Evolutionary conservation across 2,797 vertebrate species (phyloP), one percentile per base, ranked within the genome.

Genomic region (Epinephelus malabaricus): DNA sequence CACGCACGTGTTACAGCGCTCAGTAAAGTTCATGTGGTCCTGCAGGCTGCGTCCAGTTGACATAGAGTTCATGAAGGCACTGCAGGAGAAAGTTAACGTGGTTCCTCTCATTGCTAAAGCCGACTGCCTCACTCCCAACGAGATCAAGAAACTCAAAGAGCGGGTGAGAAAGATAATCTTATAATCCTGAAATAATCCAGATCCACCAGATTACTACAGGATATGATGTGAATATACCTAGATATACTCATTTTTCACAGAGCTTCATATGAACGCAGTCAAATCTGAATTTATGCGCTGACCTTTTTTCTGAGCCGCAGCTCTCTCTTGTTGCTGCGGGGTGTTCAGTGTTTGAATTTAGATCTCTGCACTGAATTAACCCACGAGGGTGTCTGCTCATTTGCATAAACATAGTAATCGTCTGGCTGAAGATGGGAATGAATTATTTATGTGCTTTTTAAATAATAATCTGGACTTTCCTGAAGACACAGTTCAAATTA

Each of bases 61-160:
- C 23, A 96, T 98, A 1, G 97, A 97, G 82, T 99, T 99, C 94
- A 99, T 99, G 97, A 98, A 97, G 91, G 97, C 97, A 0, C 93
- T 99, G 51, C 97, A 98, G 13, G 97, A 99, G 79, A 98, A 98
- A 83, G 98, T 98, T 2, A 99, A 98, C 55, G 97, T 99, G 11
- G 96, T 99, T 58, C 98, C 98, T 47, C 95, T 99, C 71, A 97
- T 99, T 25, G 95, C 98, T 45, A 99, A 99, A 85, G 97, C 98
- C 0, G 98, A 99, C 95, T 98, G 97, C 76, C 96, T 99, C 49
- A 96, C 98, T 9, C 97, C 97, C 5, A 88, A 86, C 0, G 98
- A 99, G 94, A 97, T 98, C 78, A 97, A 96, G 84, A 99, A 97
- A 56, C 96, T 99, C 69, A 99, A 99, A 88, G 97, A 98, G 82